phyloP scores from a whole-genome alignment of 2,797 vertebrate genomes.

The Myotis daubentonii region DNA sequence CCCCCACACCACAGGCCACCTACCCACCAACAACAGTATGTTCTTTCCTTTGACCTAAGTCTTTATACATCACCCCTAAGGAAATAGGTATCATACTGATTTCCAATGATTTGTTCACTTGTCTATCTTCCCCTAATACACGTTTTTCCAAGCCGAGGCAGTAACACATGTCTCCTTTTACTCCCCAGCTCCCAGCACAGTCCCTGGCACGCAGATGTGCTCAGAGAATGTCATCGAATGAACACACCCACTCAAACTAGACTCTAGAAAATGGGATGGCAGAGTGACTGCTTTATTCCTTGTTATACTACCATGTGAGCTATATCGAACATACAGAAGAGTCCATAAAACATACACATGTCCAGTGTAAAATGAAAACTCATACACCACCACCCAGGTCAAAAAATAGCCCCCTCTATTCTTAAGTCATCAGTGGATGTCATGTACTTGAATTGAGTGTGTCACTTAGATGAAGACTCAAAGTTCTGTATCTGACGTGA shows the following conservation, averaged over 20 bases:
- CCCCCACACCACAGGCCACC: rapidly evolving
- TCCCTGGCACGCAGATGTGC: not conserved
- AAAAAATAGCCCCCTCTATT: not conserved
- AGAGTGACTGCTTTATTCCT: not conserved
- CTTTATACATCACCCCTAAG: not conserved
- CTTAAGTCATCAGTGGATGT: constrained; percentile 5
- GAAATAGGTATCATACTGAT: not conserved
- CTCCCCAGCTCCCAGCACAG: not conserved
- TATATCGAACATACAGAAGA: not conserved
- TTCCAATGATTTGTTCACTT: constrained; percentile 5
- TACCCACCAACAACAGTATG: not conserved
- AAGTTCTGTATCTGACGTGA: not conserved
- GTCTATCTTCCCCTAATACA: not conserved
- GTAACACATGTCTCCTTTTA: not conserved
- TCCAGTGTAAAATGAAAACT: not conserved
- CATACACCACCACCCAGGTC: not conserved
- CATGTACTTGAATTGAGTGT: not conserved
- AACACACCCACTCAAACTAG: not conserved
- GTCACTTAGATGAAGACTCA: not conserved
- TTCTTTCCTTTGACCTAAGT: constrained; percentile 2
- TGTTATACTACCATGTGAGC: not conserved
- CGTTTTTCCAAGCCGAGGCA: not conserved
- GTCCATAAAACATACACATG: not conserved
- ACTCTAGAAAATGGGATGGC: not conserved
- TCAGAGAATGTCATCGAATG: not conserved